These are phyloP conservation scores for Chiroxiphia lanceolata DNA, from an alignment of 2,797 vertebrate genomes.

Conservation along the genomic window DNA sequence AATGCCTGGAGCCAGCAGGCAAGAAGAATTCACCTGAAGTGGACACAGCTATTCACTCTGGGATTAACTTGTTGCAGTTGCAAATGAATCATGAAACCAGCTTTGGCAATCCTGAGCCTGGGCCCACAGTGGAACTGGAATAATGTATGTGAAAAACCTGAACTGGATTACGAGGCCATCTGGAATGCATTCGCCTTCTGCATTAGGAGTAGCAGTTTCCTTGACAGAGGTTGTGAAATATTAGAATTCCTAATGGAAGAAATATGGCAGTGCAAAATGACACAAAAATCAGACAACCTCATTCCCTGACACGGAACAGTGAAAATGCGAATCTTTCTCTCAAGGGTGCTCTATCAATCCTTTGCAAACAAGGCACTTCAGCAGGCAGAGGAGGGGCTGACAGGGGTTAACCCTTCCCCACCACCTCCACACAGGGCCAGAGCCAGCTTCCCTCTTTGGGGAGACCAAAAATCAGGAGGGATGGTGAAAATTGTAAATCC, in stretches of 20 bases:
- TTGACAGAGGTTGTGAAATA: slow-evolving; percentile 68
- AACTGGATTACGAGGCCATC: slow-evolving; percentile 61
- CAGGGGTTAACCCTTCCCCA: slow-evolving; percentile 54
- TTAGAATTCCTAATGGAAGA: slow-evolving; percentile 70
- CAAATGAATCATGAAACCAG: slow-evolving; percentile 62
- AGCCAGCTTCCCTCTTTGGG: neutral
- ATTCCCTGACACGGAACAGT: slow-evolving; percentile 60
- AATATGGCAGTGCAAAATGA: slow-evolving; percentile 65
- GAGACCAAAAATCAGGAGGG: neutral
- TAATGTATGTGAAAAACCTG: slow-evolving; percentile 66
- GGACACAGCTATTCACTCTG: neutral
- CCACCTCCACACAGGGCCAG: neutral
- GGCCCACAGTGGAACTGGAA: slow-evolving; percentile 1
- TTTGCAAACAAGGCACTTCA: slow-evolving; percentile 55
- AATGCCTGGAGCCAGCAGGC: slow-evolving; percentile 8
- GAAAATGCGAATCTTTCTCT: slow-evolving; percentile 63
- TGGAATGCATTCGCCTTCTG: slow-evolving; percentile 49
- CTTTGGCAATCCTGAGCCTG: slow-evolving; percentile 40
- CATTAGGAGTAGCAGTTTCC: slow-evolving; percentile 67
- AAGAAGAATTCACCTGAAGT: slow-evolving; percentile 58
- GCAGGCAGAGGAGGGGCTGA: slow-evolving; percentile 27
- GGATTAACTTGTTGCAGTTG: slow-evolving; percentile 61
- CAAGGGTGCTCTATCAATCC: slow-evolving; percentile 61
- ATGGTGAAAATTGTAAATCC: fast-evolving
- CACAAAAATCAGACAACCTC: slow-evolving; percentile 65